Evolutionary conservation across 2,888 invertebrate species (phyloP), one percentile per base, ranked within the genome.

Genomic region (Theretra japonica): DNA sequence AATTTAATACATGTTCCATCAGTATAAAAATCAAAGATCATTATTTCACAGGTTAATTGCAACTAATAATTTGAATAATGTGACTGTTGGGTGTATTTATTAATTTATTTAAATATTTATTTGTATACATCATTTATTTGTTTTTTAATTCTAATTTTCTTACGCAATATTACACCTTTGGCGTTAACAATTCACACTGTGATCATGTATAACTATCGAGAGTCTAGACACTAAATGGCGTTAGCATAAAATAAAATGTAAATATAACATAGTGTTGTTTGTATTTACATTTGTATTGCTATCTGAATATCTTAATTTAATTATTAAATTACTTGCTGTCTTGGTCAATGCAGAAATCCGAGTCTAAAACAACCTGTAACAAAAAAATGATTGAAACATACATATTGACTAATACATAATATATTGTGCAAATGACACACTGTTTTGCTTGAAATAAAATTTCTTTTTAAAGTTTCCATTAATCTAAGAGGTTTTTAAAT

Each of bases 331-430:
- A 71, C 62, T 56, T 23, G 56, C 53, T 30, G 28, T 62, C 60
- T 62, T 53, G 50, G 68, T 50, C 41, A n/a, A 62, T 65, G 70
- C 50, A 70, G 41, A 72, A 70, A 65, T 70, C 72, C 4, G 57
- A 57, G 8, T 58, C 70, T 57, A 70, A 48, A 0, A 58, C 70
- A 56, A 70, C 70, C 69, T 70, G 72, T 25, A 72, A 72, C 28
- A 70, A 69, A 28, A 8, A 70, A 69, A 57, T 17, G 33, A 41
- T 41, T 15, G 15, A 2, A 41, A 41, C 11, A 11, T 15, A 41
- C 5, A 28, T 28, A 28, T 28, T 28, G 28, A 5, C 28, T 28
- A 28, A 3, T 28, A 28, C 28, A 28, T 2, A 28, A 28, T 28
- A 28, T 28, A 28, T 28, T 5, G 28, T 5, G 28, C 28, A 28